These are phyloP conservation scores for Nansenia antarctica DNA, from an alignment of 2,113 vertebrate genomes.

Conservation along the genomic window DNA sequence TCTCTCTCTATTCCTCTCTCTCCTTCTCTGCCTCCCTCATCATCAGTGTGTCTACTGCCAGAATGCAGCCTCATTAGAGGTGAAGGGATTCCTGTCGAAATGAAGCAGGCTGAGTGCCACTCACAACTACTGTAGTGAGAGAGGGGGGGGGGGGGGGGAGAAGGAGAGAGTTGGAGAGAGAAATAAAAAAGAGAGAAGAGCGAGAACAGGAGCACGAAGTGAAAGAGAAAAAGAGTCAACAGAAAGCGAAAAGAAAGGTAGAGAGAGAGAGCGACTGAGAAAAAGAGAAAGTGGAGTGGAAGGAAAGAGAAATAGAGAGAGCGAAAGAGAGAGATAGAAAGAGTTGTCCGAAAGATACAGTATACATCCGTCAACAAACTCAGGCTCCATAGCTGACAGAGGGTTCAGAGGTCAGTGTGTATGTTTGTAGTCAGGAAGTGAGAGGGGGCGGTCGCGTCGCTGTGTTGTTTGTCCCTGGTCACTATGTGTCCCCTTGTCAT, in stretches of 20 bases:
- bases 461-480: slow-evolving; percentile 46
- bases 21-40: slow-evolving; percentile 34
- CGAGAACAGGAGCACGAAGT: too few species aligned
- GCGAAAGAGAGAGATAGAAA: too few species aligned
- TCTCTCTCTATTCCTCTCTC: slow-evolving; percentile 34
- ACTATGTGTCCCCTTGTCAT: not conserved
- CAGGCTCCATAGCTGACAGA: not conserved
- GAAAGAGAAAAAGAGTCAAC: slow-evolving; percentile 1
- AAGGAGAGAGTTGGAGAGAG: not conserved
- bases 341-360: too few species aligned
- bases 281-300: not conserved
- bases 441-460: slow-evolving; percentile 1
- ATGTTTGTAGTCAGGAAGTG: not conserved
- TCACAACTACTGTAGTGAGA: slow-evolving; percentile 49
- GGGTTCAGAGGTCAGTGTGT: not conserved
- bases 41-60: slow-evolving; percentile 50
- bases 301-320: not conserved
- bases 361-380: too few species aligned
- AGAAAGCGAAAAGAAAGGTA: not conserved
- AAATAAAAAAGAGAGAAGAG: not conserved
- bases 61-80: slow-evolving; percentile 72
- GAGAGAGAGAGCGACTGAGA: slow-evolving; percentile 12
- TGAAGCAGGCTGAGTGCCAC: slow-evolving; percentile 63
- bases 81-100: slow-evolving; percentile 66
- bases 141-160: slow-evolving; percentile 1